These are phyloP conservation scores for Chionoecetes opilio DNA, from an alignment of 1,140 invertebrate species.

Conservation along the genomic window DNA sequence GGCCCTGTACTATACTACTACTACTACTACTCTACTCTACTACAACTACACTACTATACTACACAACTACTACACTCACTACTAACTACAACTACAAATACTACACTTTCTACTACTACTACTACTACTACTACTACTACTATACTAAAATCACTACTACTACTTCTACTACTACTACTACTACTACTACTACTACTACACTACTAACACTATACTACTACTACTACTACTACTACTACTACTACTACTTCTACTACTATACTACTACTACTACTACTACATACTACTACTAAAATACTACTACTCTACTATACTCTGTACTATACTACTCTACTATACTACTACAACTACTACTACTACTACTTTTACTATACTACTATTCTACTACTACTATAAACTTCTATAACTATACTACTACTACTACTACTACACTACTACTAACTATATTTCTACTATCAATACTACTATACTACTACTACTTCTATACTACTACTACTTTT, in stretches of 20 bases:
- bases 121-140: background rate
- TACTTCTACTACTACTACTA: background rate
- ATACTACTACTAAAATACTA: constrained; percentile 19
- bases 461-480: constrained; percentile 34
- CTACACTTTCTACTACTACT: too few relatives aligned
- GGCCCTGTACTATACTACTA: background rate
- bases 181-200: background rate
- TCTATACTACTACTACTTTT: constrained; percentile 50
- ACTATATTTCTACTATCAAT: constrained; percentile 12
- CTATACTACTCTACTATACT: constrained; percentile 50
- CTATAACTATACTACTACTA: constrained; percentile 24
- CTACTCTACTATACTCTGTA: background rate
- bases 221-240: background rate
- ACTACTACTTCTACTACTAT: background rate
- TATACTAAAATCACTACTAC: background rate
- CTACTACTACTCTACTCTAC: background rate
- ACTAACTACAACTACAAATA: background rate
- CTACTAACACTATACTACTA: background rate
- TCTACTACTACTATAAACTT: background rate
- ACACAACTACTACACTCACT: background rate
- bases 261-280: background rate
- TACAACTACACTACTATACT: too few relatives aligned
- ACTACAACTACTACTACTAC: constrained; percentile 40
- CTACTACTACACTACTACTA: constrained; percentile 20
- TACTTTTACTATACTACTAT: background rate